Percentiles rank a stretch among this genome's conserved stretches.
phyloP scores from a whole-genome alignment of 2,888 invertebrate species.

The Noctua janthina region DNA sequence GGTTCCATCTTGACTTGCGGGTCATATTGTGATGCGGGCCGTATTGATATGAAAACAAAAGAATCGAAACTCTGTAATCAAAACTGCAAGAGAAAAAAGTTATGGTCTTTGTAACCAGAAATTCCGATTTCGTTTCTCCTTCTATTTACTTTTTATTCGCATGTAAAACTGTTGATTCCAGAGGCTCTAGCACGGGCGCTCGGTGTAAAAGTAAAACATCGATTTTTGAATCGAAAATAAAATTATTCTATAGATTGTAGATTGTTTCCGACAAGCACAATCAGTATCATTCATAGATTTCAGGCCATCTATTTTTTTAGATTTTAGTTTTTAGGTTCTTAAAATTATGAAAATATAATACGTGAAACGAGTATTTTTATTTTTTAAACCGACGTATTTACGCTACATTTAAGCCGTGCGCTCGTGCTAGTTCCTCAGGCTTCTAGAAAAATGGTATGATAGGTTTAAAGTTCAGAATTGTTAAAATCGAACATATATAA shows the following conservation, averaged over 20 bases:
- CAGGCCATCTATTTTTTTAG: too few relatives aligned
- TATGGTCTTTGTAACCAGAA: background rate
- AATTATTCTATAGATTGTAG: too few relatives aligned
- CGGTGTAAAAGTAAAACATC: too few relatives aligned
- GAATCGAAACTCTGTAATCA: slow-evolving; percentile 13
- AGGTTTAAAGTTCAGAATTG: background rate
- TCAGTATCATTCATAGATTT: too few relatives aligned
- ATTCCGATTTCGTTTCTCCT: background rate
- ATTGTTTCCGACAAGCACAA: too few relatives aligned
- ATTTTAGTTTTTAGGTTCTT: too few relatives aligned
- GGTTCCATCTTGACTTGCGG: slow-evolving; percentile 24
- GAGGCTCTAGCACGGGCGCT: too few relatives aligned
- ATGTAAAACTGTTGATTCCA: background rate
- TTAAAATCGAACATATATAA: background rate
- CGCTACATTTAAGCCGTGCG: too few relatives aligned
- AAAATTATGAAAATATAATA: too few relatives aligned
- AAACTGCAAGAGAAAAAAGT: background rate
- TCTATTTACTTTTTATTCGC: background rate
- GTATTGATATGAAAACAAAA: slow-evolving; percentile 39
- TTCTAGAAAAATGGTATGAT: background rate
- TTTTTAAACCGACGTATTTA: too few relatives aligned
- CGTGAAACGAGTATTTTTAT: too few relatives aligned
- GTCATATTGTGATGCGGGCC: slow-evolving; percentile 8
- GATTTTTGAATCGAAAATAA: too few relatives aligned
- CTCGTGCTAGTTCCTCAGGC: background rate